These are phyloP conservation scores for Sakesphorus luctuosus DNA, from an alignment of 2,113 vertebrate species.

Conservation along the genomic window DNA sequence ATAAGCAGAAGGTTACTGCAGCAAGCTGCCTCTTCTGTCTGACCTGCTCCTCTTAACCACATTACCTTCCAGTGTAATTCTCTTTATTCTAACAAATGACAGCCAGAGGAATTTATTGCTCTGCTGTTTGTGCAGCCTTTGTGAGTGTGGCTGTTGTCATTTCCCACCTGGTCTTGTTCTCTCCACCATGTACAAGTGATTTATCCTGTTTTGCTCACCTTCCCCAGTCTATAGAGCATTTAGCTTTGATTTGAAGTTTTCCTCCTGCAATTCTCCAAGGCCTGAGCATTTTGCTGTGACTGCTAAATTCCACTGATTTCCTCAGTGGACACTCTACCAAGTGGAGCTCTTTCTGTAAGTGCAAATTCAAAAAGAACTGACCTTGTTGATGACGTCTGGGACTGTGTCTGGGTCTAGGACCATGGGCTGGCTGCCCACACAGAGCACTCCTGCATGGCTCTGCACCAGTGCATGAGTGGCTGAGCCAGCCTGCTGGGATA, in stretches of 20 bases:
- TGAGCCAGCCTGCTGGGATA: neutral
- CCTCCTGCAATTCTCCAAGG: neutral
- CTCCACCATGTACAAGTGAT: neutral
- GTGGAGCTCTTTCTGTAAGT: neutral
- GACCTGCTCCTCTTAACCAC: neutral
- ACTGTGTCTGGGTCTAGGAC: neutral
- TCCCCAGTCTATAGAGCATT: neutral
- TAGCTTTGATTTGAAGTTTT: neutral
- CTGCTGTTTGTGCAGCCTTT: neutral
- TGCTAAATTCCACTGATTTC: neutral
- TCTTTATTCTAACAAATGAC: neutral
- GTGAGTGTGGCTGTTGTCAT: neutral
- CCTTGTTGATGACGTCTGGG: neutral
- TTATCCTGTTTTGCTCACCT: neutral
- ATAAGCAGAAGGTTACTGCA: neutral
- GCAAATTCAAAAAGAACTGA: neutral
- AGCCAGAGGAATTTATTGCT: neutral
- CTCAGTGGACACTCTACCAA: neutral
- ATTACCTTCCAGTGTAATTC: neutral
- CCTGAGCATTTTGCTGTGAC: neutral
- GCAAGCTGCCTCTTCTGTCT: neutral
- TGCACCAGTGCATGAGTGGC: neutral
- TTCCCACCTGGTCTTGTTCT: neutral
- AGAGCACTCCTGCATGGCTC: accelerated
- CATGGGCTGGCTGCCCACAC: neutral